Evolutionary conservation across 2,797 vertebrate genomes (phyloP), one percentile per base, ranked within the genome.

Genomic region (Petrocephalus schoutedeni): DNA sequence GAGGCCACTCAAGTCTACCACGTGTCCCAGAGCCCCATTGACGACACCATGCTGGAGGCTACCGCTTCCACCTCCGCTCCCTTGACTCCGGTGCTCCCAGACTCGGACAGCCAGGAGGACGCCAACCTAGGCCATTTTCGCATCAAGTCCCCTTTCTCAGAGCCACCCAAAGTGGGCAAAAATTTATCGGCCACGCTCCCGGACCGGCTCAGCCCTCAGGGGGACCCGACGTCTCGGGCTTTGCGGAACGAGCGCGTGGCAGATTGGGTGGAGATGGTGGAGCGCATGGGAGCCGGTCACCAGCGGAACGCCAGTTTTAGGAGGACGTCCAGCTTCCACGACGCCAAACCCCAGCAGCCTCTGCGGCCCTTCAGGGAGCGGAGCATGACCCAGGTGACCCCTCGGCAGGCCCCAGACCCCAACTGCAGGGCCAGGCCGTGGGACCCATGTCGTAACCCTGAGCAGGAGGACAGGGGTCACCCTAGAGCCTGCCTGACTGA

Each of bases 1-100:
- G 98, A 99, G 90, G 96, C 97, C 86, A 99, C 97, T 14, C 97
- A 97, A 88, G 92, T 99, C 77, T 99, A 99, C 92, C 98, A 98
- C 0, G 98, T 99, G 53, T 99, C 98, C 80, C 98, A 97, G 90
- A 98, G 97, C 87, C 98, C 98, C 3, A 95, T 98, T 89, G 96
- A 96, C 0, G 98, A 99, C 93, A 97, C 96, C 0, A 90, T 97
- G 89, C 28, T 97, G 6, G 97, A 96, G 67, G 94, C 95, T 0
- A 94, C 96, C 0, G 88, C 94, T 0, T 93, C 96, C 0, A 94
- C 95, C 1, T 94, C 96, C 0, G 89, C 93, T 0, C 91, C 91
- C 59, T 93, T 96, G 21, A 86, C 89, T 88, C 91, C 91, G 3
- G 89, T 90, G 14, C 88, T 92, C 16, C 36, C 93, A 4, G 94